phyloP scores from a whole-genome alignment of 2,113 vertebrate genomes.

The Salminus brasiliensis region DNA sequence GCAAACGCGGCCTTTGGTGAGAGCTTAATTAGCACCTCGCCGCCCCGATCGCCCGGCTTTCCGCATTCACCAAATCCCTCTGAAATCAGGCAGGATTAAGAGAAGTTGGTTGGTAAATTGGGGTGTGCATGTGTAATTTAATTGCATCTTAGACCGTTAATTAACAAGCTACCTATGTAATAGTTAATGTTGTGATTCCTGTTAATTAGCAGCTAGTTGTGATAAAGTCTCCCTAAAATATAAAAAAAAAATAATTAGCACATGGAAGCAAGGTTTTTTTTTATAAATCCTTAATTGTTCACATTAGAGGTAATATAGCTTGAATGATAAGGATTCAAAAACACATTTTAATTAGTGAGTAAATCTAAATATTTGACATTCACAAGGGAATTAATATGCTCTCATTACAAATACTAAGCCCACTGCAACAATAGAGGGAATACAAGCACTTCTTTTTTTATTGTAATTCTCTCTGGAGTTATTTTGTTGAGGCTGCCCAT shows the following conservation, averaged over 20 bases:
- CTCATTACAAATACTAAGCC: constrained; percentile 79
- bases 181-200: constrained; percentile 79
- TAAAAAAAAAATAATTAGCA: constrained; percentile 80
- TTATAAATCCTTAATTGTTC: constrained; percentile 75
- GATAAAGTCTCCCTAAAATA: constrained; percentile 81
- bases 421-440: constrained; percentile 78
- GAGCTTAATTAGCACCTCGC: constrained; percentile 81
- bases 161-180: constrained; percentile 82
- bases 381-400: constrained; percentile 77
- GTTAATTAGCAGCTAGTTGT: constrained; percentile 77
- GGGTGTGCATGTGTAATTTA: constrained; percentile 83
- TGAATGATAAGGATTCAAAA: constrained; percentile 74
- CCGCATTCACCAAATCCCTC: constrained; percentile 78
- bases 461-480: constrained; percentile 61
- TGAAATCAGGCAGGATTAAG: constrained; percentile 83
- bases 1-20: constrained; percentile 69
- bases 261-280: constrained; percentile 75
- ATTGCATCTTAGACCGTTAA: constrained; percentile 82
- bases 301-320: constrained; percentile 76
- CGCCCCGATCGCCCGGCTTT: constrained; percentile 76
- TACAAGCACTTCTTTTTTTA: constrained; percentile 72
- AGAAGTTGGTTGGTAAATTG: constrained; percentile 82
- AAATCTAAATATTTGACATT: constrained; percentile 74
- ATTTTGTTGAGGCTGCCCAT: constrained; percentile 55
- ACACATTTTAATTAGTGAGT: constrained; percentile 79